phyloP scores from a whole-genome alignment of 92 coral and sea anemone genomes.

The Bergia puertoricense region DNA sequence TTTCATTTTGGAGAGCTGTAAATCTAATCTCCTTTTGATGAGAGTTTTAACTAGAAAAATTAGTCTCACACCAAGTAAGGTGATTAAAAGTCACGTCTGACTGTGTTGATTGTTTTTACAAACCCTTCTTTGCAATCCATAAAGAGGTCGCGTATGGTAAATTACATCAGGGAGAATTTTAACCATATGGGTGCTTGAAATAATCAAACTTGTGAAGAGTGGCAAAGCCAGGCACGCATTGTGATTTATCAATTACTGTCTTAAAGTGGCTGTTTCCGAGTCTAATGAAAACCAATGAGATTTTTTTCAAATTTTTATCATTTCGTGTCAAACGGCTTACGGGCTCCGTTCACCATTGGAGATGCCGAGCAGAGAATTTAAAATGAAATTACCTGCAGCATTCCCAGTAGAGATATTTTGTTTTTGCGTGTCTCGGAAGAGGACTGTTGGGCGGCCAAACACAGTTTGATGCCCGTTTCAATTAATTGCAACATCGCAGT shows the following conservation, averaged over 20 bases:
- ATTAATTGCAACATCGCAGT: background rate
- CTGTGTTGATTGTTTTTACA: conserved; percentile 41
- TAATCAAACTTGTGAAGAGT: background rate
- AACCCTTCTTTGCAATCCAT: conserved; percentile 25
- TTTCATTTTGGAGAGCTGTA: conserved; percentile 18
- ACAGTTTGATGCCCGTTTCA: conserved; percentile 24
- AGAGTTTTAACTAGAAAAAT: conserved; percentile 35
- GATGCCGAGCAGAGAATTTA: conserved; percentile 11
- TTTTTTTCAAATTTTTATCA: background rate
- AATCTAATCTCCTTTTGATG: conserved; percentile 43
- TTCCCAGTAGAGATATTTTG: background rate
- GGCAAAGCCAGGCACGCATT: background rate
- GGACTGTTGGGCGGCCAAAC: background rate
- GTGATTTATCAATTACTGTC: background rate
- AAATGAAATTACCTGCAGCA: conserved; percentile 2
- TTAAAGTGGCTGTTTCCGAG: conserved; percentile 3
- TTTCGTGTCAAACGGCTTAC: background rate
- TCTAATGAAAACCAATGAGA: background rate
- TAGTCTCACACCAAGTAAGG: conserved; percentile 43
- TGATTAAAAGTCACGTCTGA: conserved; percentile 22
- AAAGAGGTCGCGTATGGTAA: background rate
- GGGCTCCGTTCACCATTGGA: background rate
- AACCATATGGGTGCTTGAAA: background rate
- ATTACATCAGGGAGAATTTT: background rate
- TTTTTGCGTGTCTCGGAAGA: conserved; percentile 11